Evolutionary conservation across 2,888 invertebrate genomes (phyloP), one percentile per base, ranked within the genome.

Genomic region (Lithophane ornitopus): DNA sequence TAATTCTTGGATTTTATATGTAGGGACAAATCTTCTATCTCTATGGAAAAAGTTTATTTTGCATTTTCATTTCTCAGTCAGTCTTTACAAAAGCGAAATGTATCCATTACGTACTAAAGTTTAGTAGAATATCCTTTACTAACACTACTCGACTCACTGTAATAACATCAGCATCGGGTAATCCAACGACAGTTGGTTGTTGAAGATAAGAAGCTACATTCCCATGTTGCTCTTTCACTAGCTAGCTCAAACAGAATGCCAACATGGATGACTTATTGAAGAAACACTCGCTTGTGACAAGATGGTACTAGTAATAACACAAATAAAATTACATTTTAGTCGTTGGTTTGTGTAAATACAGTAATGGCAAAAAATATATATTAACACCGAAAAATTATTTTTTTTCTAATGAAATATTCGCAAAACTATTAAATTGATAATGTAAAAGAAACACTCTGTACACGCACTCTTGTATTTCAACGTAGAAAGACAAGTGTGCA

Each of bases 191-290:
- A 66, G 67, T 82, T 65, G 65, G 68, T 76, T 76, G 46, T 41
- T 67, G 12, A 41, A 81, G 66, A 61, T 66, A 34, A 63, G 63
- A 44, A 26, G 56, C 56, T 34, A 74, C 26, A 62, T 28, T 56
- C 14, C 39, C 34, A n/a, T 78, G 61, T 74, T 78, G 59, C 54
- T 69, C 14, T 79, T 69, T 76, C 79, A 79, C 69, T 79, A 49
- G 39, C 58, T 26, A 54, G 22, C 49, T 56, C 61, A 67, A 65
- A 81, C 75, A 56, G n/a, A 73, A 65, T 46, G 59, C 52, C 46
- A 58, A 26, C 49, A 66, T 49, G 41, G 78, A 58, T 12, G 26
- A 44, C 39, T 70, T 54, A 14, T 46, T 62, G 6, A 49, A 19
- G 6, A 39, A 70, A 46, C 61, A 70, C 52, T 39, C 19, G 34